Percentiles rank a stretch among this genome's conserved stretches.
These are phyloP conservation scores for Cepaea hortensis DNA, from an alignment of 2,888 invertebrate genomes.

Conservation along the genomic window DNA sequence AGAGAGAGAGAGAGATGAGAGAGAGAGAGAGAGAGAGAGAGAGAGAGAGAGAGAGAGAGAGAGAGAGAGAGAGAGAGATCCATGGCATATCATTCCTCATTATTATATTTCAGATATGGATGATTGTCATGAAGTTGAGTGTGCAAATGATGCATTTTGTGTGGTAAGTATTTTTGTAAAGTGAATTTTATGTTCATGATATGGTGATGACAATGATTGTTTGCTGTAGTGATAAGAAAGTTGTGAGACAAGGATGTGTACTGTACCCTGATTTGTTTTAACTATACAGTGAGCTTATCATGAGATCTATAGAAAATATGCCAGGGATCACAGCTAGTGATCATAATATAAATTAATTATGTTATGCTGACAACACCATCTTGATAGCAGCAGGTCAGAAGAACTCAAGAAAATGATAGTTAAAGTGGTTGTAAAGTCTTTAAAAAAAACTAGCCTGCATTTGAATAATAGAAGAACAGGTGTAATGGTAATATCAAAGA, in stretches of 20 bases:
- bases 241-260: neutral
- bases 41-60: no score
- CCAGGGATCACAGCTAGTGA: neutral
- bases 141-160: slow-evolving; percentile 72
- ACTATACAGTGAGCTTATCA: neutral
- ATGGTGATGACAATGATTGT: neutral
- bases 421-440: no score
- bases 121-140: slow-evolving; percentile 69
- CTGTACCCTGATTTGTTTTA: neutral
- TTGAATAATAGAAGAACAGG: no score
- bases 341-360: neutral
- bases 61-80: no score
- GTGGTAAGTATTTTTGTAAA: slow-evolving; percentile 63
- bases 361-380: no score
- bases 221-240: neutral
- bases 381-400: no score
- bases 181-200: neutral
- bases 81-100: neutral
- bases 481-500: no score
- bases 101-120: slow-evolving; percentile 68
- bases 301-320: no score
- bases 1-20: no score
- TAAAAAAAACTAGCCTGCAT: no score
- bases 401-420: no score
- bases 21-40: no score